Evolutionary conservation across 2,797 vertebrate genomes (phyloP).

Genomic region (Thaleichthys pacificus): DNA sequence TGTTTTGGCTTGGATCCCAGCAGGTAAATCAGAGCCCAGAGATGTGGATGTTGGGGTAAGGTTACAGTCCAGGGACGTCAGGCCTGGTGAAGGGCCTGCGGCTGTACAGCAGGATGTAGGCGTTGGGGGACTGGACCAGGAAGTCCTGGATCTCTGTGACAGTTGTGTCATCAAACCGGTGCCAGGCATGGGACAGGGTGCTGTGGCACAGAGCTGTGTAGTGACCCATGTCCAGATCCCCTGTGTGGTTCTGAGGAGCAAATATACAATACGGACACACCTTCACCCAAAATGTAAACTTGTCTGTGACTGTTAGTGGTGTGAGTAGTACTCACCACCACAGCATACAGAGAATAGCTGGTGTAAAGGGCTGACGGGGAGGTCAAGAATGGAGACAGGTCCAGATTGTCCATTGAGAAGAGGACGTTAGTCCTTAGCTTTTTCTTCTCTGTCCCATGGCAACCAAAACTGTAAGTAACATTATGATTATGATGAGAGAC

Average conservation of each 20-base stretch:
- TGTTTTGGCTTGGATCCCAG: background rate
- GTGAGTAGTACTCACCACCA: conserved; percentile 79
- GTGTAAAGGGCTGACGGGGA: conserved; percentile 43
- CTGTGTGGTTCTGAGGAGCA: conserved; percentile 79
- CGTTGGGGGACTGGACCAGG: conserved; percentile 75
- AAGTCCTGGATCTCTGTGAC: conserved; percentile 72
- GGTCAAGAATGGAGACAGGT: conserved; percentile 77
- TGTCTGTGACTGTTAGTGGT: conserved; percentile 7
- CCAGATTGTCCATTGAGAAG: conserved; percentile 75
- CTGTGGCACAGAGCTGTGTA: conserved; percentile 85
- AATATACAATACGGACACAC: background rate
- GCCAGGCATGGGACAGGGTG: conserved; percentile 73
- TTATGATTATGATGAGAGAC: background rate
- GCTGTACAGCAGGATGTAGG: conserved; percentile 84
- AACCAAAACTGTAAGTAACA: conserved; percentile 76
- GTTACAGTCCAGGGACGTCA: conserved; percentile 53
- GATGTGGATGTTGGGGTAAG: conserved; percentile 27
- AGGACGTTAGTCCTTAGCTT: conserved; percentile 80
- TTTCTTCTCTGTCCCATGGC: conserved; percentile 74
- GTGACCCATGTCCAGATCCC: conserved; percentile 83
- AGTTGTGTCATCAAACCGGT: conserved; percentile 77
- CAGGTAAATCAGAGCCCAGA: conserved; percentile 37
- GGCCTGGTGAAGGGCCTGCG: conserved; percentile 69
- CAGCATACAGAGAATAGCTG: conserved; percentile 79
- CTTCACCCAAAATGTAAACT: background rate